Evolutionary conservation across 2,113 vertebrate species (phyloP).

Genomic region (Paradoxurus hermaphroditus): DNA sequence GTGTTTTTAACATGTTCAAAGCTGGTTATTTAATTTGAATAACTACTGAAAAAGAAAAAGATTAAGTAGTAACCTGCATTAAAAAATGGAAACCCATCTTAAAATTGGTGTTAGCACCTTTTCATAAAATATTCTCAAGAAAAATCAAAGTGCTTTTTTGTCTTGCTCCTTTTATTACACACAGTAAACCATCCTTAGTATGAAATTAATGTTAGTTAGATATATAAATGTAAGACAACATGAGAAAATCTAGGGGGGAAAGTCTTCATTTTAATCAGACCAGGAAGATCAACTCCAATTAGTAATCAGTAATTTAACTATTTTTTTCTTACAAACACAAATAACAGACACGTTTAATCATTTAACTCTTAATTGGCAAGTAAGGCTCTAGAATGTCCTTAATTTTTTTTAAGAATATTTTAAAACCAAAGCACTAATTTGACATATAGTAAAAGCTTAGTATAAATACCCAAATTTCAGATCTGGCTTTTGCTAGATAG

Average conservation of each 20-base stretch:
- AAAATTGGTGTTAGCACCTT: slow-evolving; percentile 17
- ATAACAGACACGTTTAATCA: slow-evolving; percentile 7
- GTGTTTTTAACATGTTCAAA: neutral
- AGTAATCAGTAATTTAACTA: slow-evolving; percentile 66
- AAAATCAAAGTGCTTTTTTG: slow-evolving; percentile 56
- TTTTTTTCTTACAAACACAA: neutral
- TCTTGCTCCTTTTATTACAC: slow-evolving; percentile 60
- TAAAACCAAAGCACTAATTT: slow-evolving; percentile 50
- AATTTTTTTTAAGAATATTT: slow-evolving; percentile 44
- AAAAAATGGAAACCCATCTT: slow-evolving; percentile 36
- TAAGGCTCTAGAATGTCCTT: slow-evolving; percentile 15
- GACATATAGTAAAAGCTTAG: slow-evolving; percentile 43
- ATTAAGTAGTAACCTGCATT: neutral
- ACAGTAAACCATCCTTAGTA: slow-evolving; percentile 60
- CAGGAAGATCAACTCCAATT: slow-evolving; percentile 16
- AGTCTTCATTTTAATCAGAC: slow-evolving; percentile 15
- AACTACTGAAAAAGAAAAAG: slow-evolving; percentile 43
- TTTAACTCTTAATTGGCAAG: slow-evolving; percentile 8
- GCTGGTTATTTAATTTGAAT: slow-evolving; percentile 23
- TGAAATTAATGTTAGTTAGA: slow-evolving; percentile 64
- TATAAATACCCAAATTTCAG: slow-evolving; percentile 53
- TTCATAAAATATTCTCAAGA: slow-evolving; percentile 45
- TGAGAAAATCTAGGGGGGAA: slow-evolving; percentile 66
- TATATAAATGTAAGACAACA: slow-evolving; percentile 63
- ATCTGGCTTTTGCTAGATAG: slow-evolving; percentile 59